phyloP scores from a whole-genome alignment of 35 echinoderm and acorn worm genomes.

The Ophiothrix spiculata region DNA sequence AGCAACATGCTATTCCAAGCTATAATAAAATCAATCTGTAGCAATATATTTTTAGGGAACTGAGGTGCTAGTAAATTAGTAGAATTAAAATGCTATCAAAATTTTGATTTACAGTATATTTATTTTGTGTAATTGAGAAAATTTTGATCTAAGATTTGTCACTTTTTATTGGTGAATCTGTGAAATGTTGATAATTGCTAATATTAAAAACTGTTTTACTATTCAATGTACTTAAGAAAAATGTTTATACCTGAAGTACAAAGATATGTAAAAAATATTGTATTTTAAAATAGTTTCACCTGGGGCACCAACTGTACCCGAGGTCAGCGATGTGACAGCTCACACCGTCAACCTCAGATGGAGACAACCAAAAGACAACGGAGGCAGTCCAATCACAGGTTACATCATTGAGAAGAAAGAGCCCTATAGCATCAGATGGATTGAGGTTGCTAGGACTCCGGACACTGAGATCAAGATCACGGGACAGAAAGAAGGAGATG shows the following conservation, averaged over 20 bases:
- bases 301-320: conserved; percentile 49
- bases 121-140: no score
- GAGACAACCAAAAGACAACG: conserved; percentile 53
- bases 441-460: conserved; percentile 42
- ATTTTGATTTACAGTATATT: no score
- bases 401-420: conserved; percentile 73
- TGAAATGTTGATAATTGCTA: background rate
- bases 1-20: no score
- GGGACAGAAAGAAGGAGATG: conserved; percentile 73
- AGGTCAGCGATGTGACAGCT: conserved; percentile 50
- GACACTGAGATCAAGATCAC: conserved; percentile 62
- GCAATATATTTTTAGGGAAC: no score
- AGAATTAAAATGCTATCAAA: no score
- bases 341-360: conserved; percentile 48
- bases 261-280: no score
- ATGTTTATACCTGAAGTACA: no score
- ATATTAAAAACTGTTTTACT: background rate
- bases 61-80: no score
- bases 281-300: no score
- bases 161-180: background rate
- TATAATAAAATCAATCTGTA: no score
- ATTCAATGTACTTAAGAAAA: background rate
- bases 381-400: conserved; percentile 55
- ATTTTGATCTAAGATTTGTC: no score
- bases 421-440: conserved; percentile 60